Evolutionary conservation across 2,797 vertebrate species (phyloP).

Genomic region (Artibeus jamaicensis): DNA sequence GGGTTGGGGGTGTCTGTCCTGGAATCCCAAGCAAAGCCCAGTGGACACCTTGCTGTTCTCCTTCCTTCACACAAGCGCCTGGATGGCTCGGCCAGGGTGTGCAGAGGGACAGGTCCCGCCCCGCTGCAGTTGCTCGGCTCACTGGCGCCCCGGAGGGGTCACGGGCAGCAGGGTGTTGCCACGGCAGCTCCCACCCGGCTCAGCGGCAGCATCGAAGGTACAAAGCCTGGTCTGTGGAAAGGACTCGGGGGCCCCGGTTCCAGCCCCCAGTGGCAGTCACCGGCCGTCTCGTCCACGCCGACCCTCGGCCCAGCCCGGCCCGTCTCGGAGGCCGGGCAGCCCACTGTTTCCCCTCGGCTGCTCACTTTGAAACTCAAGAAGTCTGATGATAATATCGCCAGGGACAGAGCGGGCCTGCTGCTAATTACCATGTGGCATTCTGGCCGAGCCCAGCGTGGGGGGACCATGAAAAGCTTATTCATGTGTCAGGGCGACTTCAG

Average conservation of each 20-base stretch:
- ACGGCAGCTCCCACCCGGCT: not conserved
- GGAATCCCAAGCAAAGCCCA: rapidly evolving
- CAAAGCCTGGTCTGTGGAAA: too few relatives aligned
- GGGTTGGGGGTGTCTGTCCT: not conserved
- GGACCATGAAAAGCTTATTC: constrained; percentile 50
- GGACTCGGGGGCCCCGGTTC: not conserved
- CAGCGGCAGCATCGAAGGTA: not conserved
- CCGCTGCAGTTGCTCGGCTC: not conserved
- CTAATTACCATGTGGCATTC: constrained; percentile 45
- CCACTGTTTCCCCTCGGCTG: not conserved
- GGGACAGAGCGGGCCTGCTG: not conserved
- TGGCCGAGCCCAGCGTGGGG: not conserved
- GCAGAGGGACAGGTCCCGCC: not conserved
- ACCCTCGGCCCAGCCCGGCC: not conserved
- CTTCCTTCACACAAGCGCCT: not conserved
- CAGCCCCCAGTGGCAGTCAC: not conserved
- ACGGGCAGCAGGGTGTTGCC: too few relatives aligned
- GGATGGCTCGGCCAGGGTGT: not conserved
- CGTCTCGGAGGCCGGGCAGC: not conserved
- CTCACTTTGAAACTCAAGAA: constrained; percentile 46
- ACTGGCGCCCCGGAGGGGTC: not conserved
- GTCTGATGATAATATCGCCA: not conserved
- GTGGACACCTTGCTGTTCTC: not conserved
- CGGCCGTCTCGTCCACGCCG: not conserved
- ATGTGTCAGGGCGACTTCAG: not conserved